Base-by-base conservation (phyloP, 2,113 vertebrate genomes). In the Phrynosoma platyrhinos region DNA sequence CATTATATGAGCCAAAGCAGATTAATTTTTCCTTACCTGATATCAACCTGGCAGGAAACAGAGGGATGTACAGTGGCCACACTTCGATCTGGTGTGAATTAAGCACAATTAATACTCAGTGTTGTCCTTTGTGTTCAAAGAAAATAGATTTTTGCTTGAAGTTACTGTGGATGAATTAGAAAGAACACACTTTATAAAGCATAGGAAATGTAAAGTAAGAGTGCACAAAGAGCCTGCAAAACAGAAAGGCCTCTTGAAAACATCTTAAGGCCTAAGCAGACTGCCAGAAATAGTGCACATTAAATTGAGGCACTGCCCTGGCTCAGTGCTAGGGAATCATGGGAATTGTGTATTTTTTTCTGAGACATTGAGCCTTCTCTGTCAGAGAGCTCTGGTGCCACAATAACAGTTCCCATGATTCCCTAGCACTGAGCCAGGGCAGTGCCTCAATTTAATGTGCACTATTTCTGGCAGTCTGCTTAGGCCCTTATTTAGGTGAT, bases 1-100 rank as follows among this genome's bases (percentile, higher is more conserved):
- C 42, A 30, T 88, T 83, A 94, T 87, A 77, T 81, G 76, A 90
- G 86, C 84, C 85, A 30, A 84, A 72, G 68, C 30, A 2, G 80
- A 78, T 66, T 69, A 53, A 68, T 83, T 81, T 47, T 58, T 80
- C 32, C 66, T 87, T 77, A 66, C 72, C 23, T 72, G 79, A 87
- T 71, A 58, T 58, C 32, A 80, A 13, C 68, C 23, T 68, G 58
- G 87, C 80, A 83, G 66, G 42, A 68, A 40, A 81, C 10, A 20
- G 27, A 66, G 62, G 30, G 75, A n/a, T 30, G 42, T 18, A 9
- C 30, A 9, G 40, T 36, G 10, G 16, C 71, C 21, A 68, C 13
- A 83, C 36, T 76, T 76, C 76, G 20, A 88, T 52, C 27, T 53
- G 42, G 21, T 36, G 72, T 68, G 14, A 82, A 68, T 76, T 5